Conservation (phyloP, 2,113 vertebrate genomes). For the Zingel zingel region DNA sequence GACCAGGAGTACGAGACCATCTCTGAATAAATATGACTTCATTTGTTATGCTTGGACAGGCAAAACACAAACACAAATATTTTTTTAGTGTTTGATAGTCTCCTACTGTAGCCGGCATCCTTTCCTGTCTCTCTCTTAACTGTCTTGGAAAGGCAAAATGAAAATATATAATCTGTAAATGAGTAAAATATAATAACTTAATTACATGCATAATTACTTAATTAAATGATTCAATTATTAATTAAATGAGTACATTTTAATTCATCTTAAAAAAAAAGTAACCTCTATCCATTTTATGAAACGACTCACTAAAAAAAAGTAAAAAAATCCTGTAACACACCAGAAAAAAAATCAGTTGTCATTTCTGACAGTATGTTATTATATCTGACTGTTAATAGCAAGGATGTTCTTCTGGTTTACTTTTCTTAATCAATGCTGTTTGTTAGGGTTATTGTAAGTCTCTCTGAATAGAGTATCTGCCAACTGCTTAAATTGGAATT, state of each 20-base stretch:
- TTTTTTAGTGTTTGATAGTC: too few relatives aligned
- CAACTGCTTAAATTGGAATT: slow-evolving; percentile 18
- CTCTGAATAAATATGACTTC: too few relatives aligned
- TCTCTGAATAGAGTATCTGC: neutral
- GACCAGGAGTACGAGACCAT: too few relatives aligned
- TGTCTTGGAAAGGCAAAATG: neutral
- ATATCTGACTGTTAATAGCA: neutral
- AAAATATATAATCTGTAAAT: neutral
- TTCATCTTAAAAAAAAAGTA: too few relatives aligned
- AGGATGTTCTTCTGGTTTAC: neutral
- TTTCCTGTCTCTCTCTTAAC: neutral
- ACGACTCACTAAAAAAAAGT: neutral
- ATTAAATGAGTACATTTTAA: too few relatives aligned
- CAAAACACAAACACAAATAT: too few relatives aligned
- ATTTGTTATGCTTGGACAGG: too few relatives aligned
- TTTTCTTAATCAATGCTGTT: slow-evolving; percentile 17
- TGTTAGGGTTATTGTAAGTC: slow-evolving; percentile 6
- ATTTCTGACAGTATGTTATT: neutral
- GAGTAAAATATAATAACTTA: too few relatives aligned
- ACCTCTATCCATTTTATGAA: neutral
- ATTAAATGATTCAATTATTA: too few relatives aligned
- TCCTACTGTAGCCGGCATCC: too few relatives aligned
- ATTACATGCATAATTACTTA: too few relatives aligned
- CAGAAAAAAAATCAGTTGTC: neutral
- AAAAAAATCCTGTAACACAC: neutral